Evolutionary conservation across 2,113 vertebrate species (phyloP).

Genomic region (Boulengerochromis microlepis): DNA sequence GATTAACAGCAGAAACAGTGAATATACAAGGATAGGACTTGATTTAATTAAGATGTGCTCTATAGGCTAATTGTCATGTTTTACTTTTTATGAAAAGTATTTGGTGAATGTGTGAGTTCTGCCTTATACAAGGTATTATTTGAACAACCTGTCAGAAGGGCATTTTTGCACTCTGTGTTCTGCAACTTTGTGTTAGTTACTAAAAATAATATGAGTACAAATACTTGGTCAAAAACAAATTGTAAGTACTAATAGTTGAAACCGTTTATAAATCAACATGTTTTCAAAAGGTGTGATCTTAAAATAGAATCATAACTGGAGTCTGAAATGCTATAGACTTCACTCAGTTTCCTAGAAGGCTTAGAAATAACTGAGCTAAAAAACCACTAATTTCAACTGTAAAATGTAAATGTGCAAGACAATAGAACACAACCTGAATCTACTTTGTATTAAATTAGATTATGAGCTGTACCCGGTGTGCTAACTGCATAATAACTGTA

Average conservation of each 20-base stretch:
- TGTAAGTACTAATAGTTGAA: no score
- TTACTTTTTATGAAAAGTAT: background rate
- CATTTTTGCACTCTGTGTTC: background rate
- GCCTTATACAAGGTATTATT: background rate
- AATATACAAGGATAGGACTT: background rate
- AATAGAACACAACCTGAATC: background rate
- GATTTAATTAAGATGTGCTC: background rate
- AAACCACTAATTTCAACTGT: background rate
- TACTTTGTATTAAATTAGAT: background rate
- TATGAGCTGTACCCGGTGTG: background rate
- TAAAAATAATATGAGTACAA: background rate
- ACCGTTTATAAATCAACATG: background rate
- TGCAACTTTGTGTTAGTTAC: background rate
- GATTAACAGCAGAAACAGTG: background rate
- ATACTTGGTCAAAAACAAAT: no score
- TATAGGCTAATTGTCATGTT: background rate
- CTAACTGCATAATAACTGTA: background rate
- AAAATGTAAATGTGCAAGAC: background rate
- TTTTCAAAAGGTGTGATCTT: background rate
- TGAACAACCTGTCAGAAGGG: background rate
- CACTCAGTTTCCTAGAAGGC: background rate
- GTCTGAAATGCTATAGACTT: background rate
- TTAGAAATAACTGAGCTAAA: background rate
- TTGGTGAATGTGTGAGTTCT: background rate
- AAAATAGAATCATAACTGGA: background rate